phyloP scores from a whole-genome alignment of 2,113 vertebrate species.

The Dolichotis patagonum region DNA sequence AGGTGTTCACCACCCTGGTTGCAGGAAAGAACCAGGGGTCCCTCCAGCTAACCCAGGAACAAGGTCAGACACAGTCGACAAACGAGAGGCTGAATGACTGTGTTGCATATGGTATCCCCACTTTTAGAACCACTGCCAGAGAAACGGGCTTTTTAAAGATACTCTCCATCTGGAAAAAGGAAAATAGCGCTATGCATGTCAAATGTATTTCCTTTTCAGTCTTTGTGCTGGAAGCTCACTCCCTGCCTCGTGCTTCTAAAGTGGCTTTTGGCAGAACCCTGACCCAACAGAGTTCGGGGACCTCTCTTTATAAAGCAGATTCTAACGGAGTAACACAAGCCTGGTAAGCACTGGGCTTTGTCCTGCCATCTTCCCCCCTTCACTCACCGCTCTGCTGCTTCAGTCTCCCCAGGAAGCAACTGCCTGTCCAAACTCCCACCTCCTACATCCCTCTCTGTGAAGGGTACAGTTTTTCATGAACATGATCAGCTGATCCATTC shows the following conservation, averaged over 20 bases:
- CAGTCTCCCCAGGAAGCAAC: neutral
- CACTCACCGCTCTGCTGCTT: neutral
- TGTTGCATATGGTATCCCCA: neutral
- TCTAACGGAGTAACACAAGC: too few species aligned
- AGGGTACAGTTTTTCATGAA: neutral
- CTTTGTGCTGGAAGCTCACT: neutral
- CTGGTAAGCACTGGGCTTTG: rapidly evolving
- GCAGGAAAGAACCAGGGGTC: neutral
- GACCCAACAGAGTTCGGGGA: rapidly evolving
- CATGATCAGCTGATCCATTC: neutral
- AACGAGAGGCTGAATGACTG: neutral
- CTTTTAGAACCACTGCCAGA: neutral
- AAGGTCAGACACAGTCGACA: neutral
- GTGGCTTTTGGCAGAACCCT: neutral
- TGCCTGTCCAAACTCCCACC: neutral
- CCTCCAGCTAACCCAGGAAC: neutral
- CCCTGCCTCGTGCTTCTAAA: neutral
- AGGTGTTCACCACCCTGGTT: neutral
- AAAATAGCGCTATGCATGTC: neutral
- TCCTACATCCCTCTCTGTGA: neutral
- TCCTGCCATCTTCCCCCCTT: neutral
- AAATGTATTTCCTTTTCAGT: neutral
- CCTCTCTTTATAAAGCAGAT: neutral
- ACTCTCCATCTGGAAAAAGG: neutral
- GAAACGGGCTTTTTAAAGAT: neutral